Base-by-base conservation (phyloP, 2,797 vertebrate species). In the Syngnathus acus region DNA sequence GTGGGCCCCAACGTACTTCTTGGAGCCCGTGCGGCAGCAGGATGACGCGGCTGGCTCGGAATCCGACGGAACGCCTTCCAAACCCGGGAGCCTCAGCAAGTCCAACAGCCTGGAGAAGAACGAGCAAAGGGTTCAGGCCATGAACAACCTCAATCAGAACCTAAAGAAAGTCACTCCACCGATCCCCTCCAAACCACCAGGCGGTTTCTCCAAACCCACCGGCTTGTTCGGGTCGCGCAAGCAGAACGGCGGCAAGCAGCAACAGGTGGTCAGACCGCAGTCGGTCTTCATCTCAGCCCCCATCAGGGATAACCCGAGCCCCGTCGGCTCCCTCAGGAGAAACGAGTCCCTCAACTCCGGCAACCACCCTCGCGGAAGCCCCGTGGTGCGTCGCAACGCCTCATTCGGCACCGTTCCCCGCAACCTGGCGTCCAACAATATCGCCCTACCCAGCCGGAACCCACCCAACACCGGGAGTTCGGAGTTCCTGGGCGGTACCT, bases 61-160 rank as follows among this genome's bases (percentile, higher is more conserved):
- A 75, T 88, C 91, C 13, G 93, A 94, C 40, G 86, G 90, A 14
- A 90, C 89, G 8, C 82, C 88, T 1, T 88, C 70, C 53, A 93
- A 90, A 78, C 86, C 86, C 60, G 93, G 91, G 76, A 94, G 91
- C 62, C 91, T 95, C 78, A 95, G 93, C 85, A 98, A 97, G 87
- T 98, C 97, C 10, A 98, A 98, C 76, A 99, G 95, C 78, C 90
- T 99, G 74, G 97, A 99, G 82, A 99, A 99, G 86, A 96, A 95
- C 43, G 96, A 99, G 79, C 95, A 94, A 83, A 92, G 94, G 42
- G 97, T 99, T 62, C 95, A 97, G 65, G 94, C 92, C 4, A 84
- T 99, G 75, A 99, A 99, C 84, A 96, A 94, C 65, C 95, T 97
- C 86, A 97, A 96, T 82, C 89, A 96, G 82, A 94, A 87, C 85